phyloP scores from a whole-genome alignment of 1,140 invertebrate genomes.

The Dolichoris vasculosae region DNA sequence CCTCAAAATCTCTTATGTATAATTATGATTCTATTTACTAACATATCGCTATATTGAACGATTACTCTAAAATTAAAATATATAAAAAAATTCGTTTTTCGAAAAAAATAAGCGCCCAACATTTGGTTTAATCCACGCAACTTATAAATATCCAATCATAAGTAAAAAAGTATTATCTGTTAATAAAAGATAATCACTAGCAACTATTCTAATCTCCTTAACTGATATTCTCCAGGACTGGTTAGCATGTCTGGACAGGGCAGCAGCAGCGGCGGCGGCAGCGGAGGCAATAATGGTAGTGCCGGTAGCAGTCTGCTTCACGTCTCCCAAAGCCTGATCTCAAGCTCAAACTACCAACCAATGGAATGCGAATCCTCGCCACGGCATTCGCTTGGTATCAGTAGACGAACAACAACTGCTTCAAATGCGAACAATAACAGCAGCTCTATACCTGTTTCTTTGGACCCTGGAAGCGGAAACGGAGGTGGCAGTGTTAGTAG shows the following conservation, averaged over 20 bases:
- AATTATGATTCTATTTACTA: too few relatives aligned
- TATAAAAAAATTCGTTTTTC: not conserved
- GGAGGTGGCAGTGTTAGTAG: slow-evolving; percentile 64
- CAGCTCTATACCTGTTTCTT: slow-evolving; percentile 64
- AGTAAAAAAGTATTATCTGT: slow-evolving; percentile 1
- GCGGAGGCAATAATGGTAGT: slow-evolving; percentile 61
- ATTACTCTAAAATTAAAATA: not conserved
- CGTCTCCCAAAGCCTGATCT: slow-evolving; percentile 57
- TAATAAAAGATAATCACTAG: not conserved
- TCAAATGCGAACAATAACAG: slow-evolving; percentile 58
- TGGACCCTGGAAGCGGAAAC: slow-evolving; percentile 57
- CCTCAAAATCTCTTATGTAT: too few relatives aligned
- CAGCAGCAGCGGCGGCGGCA: slow-evolving; percentile 65
- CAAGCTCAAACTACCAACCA: slow-evolving; percentile 70
- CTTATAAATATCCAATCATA: not conserved
- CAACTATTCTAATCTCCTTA: slow-evolving; percentile 21
- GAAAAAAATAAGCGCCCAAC: not conserved
- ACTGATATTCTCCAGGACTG: slow-evolving; percentile 69
- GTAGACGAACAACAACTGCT: slow-evolving; percentile 57
- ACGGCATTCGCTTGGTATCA: slow-evolving; percentile 61
- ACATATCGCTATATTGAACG: too few relatives aligned
- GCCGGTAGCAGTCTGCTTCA: slow-evolving; percentile 62
- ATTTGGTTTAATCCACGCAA: not conserved
- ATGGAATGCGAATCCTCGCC: slow-evolving; percentile 76
- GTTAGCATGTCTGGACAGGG: slow-evolving; percentile 74